Conservation (phyloP, 2,888 invertebrate species). For the Petrolisthes cinctipes region DNA sequence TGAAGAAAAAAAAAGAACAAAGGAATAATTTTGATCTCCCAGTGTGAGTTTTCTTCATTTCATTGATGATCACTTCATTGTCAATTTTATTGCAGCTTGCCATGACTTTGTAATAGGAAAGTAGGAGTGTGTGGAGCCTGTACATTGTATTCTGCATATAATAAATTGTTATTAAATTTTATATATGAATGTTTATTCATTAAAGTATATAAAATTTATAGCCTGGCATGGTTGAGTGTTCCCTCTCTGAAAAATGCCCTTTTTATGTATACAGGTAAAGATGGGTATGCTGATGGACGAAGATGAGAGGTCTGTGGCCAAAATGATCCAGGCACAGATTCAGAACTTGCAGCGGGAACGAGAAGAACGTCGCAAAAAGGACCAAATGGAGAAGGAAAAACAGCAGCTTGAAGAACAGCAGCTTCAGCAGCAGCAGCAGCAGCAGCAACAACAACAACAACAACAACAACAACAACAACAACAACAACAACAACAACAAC, state of each 20-base stretch:
- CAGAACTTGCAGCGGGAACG: constrained; percentile 79
- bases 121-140: too few relatives aligned
- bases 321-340: constrained; percentile 82
- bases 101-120: too few relatives aligned
- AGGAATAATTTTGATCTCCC: too few relatives aligned
- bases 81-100: too few relatives aligned
- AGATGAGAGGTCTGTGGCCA: constrained; percentile 90
- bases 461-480: constrained; percentile 32
- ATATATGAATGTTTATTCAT: not conserved
- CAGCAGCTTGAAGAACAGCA: constrained; percentile 66
- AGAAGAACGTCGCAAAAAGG: constrained; percentile 72
- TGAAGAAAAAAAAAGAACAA: too few relatives aligned
- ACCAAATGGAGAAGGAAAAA: constrained; percentile 53
- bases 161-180: too few relatives aligned
- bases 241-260: too few relatives aligned
- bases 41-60: too few relatives aligned
- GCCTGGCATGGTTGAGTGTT: too few relatives aligned
- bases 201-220: not conserved
- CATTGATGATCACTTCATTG: too few relatives aligned
- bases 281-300: constrained; percentile 95
- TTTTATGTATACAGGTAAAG: constrained; percentile 76
- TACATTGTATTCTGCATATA: too few relatives aligned
- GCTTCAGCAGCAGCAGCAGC: constrained; percentile 63
- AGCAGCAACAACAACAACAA: constrained; percentile 38
- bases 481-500: constrained; percentile 31